These are phyloP conservation scores for Trissolcus japonicus DNA, from an alignment of 2,888 invertebrate genomes.

Conservation along the genomic window DNA sequence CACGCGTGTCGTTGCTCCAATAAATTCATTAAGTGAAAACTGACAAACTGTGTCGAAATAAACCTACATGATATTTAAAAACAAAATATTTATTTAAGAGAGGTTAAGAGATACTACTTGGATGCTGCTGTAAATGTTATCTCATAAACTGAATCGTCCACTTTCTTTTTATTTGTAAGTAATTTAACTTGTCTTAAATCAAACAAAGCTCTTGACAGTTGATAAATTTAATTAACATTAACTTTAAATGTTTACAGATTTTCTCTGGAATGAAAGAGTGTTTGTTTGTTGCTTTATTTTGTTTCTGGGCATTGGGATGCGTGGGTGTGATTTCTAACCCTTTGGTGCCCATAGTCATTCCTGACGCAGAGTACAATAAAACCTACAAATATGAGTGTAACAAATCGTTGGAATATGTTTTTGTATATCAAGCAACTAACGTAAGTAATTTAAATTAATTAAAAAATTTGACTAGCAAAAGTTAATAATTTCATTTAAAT, in stretches of 20 bases:
- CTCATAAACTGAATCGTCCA: too few relatives aligned
- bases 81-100: too few relatives aligned
- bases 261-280: constrained; percentile 28
- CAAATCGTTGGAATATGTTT: constrained; percentile 69
- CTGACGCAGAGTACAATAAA: constrained; percentile 63
- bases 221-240: too few relatives aligned
- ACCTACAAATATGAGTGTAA: constrained; percentile 64
- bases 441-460: constrained; percentile 61
- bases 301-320: constrained; percentile 16
- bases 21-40: too few relatives aligned
- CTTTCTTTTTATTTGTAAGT: too few relatives aligned
- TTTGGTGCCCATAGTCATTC: constrained; percentile 66
- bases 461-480: not conserved
- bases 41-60: too few relatives aligned
- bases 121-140: too few relatives aligned
- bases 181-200: too few relatives aligned
- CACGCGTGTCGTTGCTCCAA: too few relatives aligned
- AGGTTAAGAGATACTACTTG: too few relatives aligned
- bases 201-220: too few relatives aligned
- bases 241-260: constrained; percentile 25
- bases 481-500: not conserved
- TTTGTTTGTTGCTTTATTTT: constrained; percentile 11
- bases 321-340: constrained; percentile 12
- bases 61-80: too few relatives aligned
- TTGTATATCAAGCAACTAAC: constrained; percentile 65